Base-by-base conservation (phyloP, 2,797 vertebrate species). In the Xenopus petersii region DNA sequence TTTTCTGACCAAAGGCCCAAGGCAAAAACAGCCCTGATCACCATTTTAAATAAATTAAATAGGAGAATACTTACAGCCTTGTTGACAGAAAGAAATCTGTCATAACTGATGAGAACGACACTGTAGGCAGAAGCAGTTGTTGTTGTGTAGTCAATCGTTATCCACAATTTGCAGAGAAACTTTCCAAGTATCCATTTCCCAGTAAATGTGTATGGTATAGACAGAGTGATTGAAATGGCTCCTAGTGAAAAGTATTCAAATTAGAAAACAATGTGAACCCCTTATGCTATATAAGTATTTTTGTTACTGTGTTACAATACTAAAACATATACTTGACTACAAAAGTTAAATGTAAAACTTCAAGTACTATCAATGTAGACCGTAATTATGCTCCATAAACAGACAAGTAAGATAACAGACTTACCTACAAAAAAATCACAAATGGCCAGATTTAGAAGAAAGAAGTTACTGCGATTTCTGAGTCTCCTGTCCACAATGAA, bases 91-190 rank as follows among this genome's bases (percentile, higher is more conserved):
- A 94, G 88, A 73, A 95, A 96, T 55, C 92, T 91, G 84, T 96
- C 95, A 2, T 95, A 94, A 84, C 93, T 96, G 87, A 96, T 97
- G 74, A 98, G 94, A 67, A 96, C 94, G 13, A 96, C 92, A 86
- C 86, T 98, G 87, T 95, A 96, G 21, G 91, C 94, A 4, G 96
- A 97, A 0, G 94, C 90, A 2, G 95, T 91, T 68, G 94, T 96
- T 70, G 96, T 87, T 59, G 49, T 51, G 5, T 51, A 51, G 15
- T 9, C 9, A 17, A 61, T 96, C 86, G 81, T 97, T 93, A 86
- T 96, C 95, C 82, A 85, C 85, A 63, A 90, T 70, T 89, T 89
- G 72, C 94, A 98, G 62, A 93, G 2, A 0, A 80, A 80, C 74
- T 83, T 87, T 78, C 92, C 93, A 80, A 95, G 87, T 0, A 79